Base-by-base conservation (phyloP, 2,888 invertebrate species). In the Eupelmus urozonus region DNA sequence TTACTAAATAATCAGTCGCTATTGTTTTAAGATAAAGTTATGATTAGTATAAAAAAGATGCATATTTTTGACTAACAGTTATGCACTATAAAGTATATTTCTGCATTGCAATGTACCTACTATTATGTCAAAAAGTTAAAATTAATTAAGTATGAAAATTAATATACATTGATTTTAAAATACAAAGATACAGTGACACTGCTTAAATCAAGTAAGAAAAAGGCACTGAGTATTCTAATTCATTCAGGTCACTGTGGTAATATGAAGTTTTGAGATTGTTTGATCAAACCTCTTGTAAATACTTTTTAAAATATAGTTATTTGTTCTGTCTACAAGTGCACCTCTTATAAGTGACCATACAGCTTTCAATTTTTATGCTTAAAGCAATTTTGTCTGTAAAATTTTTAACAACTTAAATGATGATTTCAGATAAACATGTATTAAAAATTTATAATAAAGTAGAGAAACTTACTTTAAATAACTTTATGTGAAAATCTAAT, bases 161-260 rank as follows among this genome's bases (percentile, higher is more conserved):
- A 66, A 62, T 49, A 70, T 25, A 67, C 62, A 70, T 23, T 49
- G 23, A 34, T 49, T 49, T 45, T 76, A 55, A 69, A 72, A 63
- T 76, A 72, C 29, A 74, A 71, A 51, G n/a, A 18, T 71, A 65
- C 55, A 75, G 66, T 72, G 67, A 76, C 71, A 69, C 51, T 67
- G 67, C 34, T 73, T 55, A 66, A 45, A 20, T 75, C 53, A 55
- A 60, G 53, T 75, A 63, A 79, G 51, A 75, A 76, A 63, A 76
- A 79, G 79, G 76, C 79, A 79, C 79, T 79, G 76, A 79, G 69
- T 79, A 79, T 79, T 45, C 57, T 76, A 72, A 55, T 65, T 74
- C 55, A 20, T 67, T 79, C 79, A 79, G 72, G 72, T 79, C 76
- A 79, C 72, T 76, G 62, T 62, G 76, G 59, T 71, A 76, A 40